These are phyloP conservation scores for Drosophila macrothrix DNA, from an alignment of 2,888 invertebrate species.

Conservation along the genomic window DNA sequence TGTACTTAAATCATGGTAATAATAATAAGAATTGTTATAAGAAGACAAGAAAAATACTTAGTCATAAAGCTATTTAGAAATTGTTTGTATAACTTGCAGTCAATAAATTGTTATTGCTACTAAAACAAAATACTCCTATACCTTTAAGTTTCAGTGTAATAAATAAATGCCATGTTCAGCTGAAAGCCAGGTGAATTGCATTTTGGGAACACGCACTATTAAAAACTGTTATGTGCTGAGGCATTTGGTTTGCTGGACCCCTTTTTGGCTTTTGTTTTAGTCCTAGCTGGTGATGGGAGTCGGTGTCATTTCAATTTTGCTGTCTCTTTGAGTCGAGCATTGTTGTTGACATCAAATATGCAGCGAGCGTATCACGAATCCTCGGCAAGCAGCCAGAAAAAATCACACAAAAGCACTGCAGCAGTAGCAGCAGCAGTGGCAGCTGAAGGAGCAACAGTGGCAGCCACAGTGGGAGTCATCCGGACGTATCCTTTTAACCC, in stretches of 20 bases:
- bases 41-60: background rate
- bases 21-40: background rate
- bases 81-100: background rate
- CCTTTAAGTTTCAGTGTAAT: background rate
- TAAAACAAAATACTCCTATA: background rate
- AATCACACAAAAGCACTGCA: constrained; percentile 64
- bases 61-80: background rate
- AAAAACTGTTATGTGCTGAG: background rate
- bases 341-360: constrained; percentile 66
- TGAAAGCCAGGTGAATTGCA: constrained; percentile 7
- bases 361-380: constrained; percentile 42
- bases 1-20: background rate
- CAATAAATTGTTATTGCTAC: background rate
- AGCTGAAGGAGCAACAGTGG: constrained; percentile 4
- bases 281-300: constrained; percentile 5
- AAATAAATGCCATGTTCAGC: background rate
- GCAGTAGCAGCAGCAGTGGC: constrained; percentile 20
- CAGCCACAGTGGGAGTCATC: constrained; percentile 20
- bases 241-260: background rate
- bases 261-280: constrained; percentile 21
- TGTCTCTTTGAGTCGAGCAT: constrained; percentile 52
- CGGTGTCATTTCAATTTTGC: constrained; percentile 57
- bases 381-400: constrained; percentile 48
- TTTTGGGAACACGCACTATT: constrained; percentile 14
- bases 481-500: constrained; percentile 74